Evolutionary conservation across 2,888 invertebrate species (phyloP).

Genomic region (Actias luna): DNA sequence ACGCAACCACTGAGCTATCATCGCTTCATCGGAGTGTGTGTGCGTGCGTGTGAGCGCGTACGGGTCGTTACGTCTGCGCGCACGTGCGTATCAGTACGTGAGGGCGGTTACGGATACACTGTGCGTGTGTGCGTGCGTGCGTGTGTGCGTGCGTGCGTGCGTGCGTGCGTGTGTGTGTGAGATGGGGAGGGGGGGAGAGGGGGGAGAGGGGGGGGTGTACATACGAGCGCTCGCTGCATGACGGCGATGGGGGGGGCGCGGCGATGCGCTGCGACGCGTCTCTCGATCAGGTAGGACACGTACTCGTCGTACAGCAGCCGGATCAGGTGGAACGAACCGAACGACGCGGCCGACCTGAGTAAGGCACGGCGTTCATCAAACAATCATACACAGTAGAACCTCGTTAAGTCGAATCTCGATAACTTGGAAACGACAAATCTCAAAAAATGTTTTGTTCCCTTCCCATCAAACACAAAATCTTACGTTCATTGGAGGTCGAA

Average conservation of each 20-base stretch:
- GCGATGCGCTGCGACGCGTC: slow-evolving; percentile 95
- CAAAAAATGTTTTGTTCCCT: too few species aligned
- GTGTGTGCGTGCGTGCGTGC: neutral
- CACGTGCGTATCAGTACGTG: neutral
- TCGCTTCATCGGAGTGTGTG: too few species aligned
- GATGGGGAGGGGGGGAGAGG: slow-evolving; percentile 96
- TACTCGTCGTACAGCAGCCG: slow-evolving; percentile 99
- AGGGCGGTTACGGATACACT: too few species aligned
- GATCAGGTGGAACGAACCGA: slow-evolving; percentile 99
- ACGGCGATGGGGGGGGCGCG: slow-evolving; percentile 97
- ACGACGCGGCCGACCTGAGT: slow-evolving; percentile 96
- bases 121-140: neutral
- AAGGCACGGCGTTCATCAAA: too few species aligned
- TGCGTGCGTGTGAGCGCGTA: neutral
- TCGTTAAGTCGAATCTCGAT: too few species aligned
- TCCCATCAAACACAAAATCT: too few species aligned
- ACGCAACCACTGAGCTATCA: too few species aligned
- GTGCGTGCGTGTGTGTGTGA: neutral
- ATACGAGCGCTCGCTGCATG: slow-evolving; percentile 79
- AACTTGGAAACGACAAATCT: too few species aligned
- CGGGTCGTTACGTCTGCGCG: neutral
- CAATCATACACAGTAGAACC: too few species aligned
- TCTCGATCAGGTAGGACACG: slow-evolving; percentile 99
- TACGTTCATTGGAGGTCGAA: too few species aligned
- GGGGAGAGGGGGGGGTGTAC: slow-evolving; percentile 62